phyloP scores from a whole-genome alignment of 2,797 vertebrate species.

The Hydrocynus forskahlii region DNA sequence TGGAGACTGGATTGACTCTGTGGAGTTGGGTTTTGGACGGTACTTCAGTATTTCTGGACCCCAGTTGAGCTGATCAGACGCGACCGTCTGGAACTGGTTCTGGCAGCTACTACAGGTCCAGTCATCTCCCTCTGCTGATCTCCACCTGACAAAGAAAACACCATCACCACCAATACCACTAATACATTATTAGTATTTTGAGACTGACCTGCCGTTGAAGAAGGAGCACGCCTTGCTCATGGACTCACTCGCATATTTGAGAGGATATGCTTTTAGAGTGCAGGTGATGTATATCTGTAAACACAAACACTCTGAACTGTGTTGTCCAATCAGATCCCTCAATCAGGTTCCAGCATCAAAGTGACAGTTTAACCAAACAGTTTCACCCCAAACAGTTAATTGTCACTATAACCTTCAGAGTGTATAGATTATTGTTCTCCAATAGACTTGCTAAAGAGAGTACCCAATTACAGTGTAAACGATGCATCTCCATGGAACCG shows the following conservation, averaged over 20 bases:
- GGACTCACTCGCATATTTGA: constrained; percentile 12
- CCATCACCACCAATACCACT: neutral
- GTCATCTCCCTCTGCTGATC: constrained; percentile 42
- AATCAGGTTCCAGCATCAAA: too few relatives aligned
- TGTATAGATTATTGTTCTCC: too few relatives aligned
- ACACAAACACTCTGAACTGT: neutral
- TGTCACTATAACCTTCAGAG: too few relatives aligned
- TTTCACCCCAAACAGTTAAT: too few relatives aligned
- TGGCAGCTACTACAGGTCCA: constrained; percentile 43
- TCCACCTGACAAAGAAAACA: constrained; percentile 42
- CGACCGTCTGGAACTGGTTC: neutral
- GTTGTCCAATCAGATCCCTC: too few relatives aligned
- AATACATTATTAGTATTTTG: neutral
- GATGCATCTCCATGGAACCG: neutral
- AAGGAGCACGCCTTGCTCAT: constrained; percentile 54
- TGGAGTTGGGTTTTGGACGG: neutral
- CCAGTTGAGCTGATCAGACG: neutral
- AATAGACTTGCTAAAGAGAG: too few relatives aligned
- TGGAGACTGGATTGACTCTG: neutral
- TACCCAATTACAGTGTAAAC: too few relatives aligned
- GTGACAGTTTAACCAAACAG: too few relatives aligned
- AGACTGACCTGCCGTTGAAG: constrained; percentile 37
- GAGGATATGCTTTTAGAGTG: constrained; percentile 44
- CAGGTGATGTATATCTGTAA: constrained; percentile 61
- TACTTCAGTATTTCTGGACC: neutral